phyloP scores from a whole-genome alignment of 2,888 invertebrate species.

The Drosophila sordidula region DNA sequence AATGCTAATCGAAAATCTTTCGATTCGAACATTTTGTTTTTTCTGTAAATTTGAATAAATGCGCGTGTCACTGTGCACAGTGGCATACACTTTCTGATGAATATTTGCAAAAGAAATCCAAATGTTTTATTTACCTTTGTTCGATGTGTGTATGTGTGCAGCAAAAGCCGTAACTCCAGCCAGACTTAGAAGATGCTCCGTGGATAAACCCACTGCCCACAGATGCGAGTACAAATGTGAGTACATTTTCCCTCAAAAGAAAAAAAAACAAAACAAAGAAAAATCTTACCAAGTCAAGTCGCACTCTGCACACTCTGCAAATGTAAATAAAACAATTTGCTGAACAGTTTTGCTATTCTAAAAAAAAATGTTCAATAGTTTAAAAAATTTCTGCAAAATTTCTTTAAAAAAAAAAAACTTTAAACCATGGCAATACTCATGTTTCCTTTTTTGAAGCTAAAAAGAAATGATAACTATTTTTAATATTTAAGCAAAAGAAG shows the following conservation, averaged over 20 bases:
- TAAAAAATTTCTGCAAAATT: conserved; percentile 1
- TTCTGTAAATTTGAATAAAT: conserved; percentile 74
- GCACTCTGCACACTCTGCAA: conserved; percentile 47
- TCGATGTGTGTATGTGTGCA: conserved; percentile 24
- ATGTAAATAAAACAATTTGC: conserved; percentile 65
- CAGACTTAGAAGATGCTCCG: conserved; percentile 8
- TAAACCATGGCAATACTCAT: conserved; percentile 51
- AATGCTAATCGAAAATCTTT: conserved; percentile 1
- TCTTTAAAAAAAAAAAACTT: conserved; percentile 9
- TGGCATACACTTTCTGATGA: conserved; percentile 63
- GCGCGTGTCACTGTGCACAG: conserved; percentile 62
- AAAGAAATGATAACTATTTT: conserved; percentile 30
- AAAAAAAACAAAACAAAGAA: conserved; percentile 7
- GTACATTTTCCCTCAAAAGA: conserved; percentile 32
- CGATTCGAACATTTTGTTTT: conserved; percentile 28
- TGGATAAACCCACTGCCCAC: conserved; percentile 14
- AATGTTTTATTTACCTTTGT: conserved; percentile 74
- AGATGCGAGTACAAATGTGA: conserved; percentile 38
- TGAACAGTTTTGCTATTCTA: conserved; percentile 34
- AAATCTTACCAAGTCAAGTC: conserved; percentile 1
- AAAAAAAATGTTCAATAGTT: conserved; percentile 62
- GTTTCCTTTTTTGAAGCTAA: conserved; percentile 27
- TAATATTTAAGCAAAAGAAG: conserved; percentile 50
- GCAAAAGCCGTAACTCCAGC: conserved; percentile 13
- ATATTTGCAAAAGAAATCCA: conserved; percentile 61